A percentile compares a stretch with the other conserved stretches of the same genome.
phyloP scores from a whole-genome alignment of 2,888 invertebrate genomes.

The Drosophila kambysellisi region DNA sequence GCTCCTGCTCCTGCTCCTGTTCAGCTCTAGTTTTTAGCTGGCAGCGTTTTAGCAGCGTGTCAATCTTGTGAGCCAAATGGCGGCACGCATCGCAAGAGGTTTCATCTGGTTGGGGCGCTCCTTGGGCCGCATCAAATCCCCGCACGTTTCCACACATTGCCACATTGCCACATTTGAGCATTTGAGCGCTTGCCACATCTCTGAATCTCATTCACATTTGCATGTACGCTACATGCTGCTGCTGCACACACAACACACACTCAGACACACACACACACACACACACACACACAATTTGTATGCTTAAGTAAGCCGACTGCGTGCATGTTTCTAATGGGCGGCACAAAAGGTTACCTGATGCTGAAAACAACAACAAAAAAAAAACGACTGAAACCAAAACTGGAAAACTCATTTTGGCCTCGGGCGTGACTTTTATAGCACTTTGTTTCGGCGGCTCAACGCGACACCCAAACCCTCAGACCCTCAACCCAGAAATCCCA shows the following conservation, averaged over 20 bases:
- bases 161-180: slow-evolving; percentile 42
- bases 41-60: slow-evolving; percentile 74
- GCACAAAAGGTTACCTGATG: slow-evolving; percentile 78
- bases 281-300: slow-evolving; percentile 51
- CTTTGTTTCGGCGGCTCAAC: slow-evolving; percentile 54
- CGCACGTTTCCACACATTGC: slow-evolving; percentile 74
- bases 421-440: slow-evolving; percentile 79
- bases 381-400: slow-evolving; percentile 55
- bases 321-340: slow-evolving; percentile 79
- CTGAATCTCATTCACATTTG: slow-evolving; percentile 69
- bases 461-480: neutral
- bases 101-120: slow-evolving; percentile 31
- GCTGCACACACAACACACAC: neutral
- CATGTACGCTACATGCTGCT: slow-evolving; percentile 37
- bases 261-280: slow-evolving; percentile 14
- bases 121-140: slow-evolving; percentile 57
- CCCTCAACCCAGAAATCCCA: neutral
- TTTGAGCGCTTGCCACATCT: slow-evolving; percentile 35
- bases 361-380: slow-evolving; percentile 51
- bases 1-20: slow-evolving; percentile 9
- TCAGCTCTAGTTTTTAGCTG: slow-evolving; percentile 16
- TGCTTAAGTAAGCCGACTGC: slow-evolving; percentile 78
- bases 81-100: slow-evolving; percentile 76
- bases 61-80: slow-evolving; percentile 77
- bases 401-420: slow-evolving; percentile 76